Percentiles rank a stretch among this genome's conserved stretches.
Conservation (phyloP, 2,888 invertebrate species). For the Orthosia gracilis region DNA sequence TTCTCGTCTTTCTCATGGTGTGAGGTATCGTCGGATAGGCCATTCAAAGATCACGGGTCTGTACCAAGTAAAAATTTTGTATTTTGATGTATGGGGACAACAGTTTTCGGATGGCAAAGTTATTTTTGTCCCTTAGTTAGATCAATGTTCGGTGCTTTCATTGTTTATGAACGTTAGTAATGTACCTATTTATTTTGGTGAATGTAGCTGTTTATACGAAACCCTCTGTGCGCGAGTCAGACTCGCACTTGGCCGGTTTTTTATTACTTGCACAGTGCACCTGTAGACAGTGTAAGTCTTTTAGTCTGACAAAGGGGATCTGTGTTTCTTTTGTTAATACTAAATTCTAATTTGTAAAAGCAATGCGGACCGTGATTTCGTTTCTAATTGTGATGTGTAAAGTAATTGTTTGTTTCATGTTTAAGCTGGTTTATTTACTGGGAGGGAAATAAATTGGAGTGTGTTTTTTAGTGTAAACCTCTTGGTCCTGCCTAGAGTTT, state of each 20-base stretch:
- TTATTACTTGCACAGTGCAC: slow-evolving; percentile 45
- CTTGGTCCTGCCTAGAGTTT: slow-evolving; percentile 1
- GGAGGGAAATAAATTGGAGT: not conserved
- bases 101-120: no score
- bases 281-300: slow-evolving; percentile 56
- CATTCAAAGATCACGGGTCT: no score
- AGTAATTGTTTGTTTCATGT: slow-evolving; percentile 22
- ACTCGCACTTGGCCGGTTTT: slow-evolving; percentile 20
- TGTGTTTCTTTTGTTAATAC: slow-evolving; percentile 56
- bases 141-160: no score
- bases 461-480: slow-evolving; percentile 22
- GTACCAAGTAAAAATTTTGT: no score
- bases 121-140: no score
- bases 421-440: slow-evolving; percentile 12
- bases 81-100: no score
- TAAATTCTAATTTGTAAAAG: slow-evolving; percentile 63
- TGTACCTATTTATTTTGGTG: no score
- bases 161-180: no score
- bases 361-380: slow-evolving; percentile 48
- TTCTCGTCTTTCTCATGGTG: no score
- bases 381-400: slow-evolving; percentile 29
- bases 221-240: no score
- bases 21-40: no score
- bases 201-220: no score
- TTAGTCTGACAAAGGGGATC: slow-evolving; percentile 50